Conservation (phyloP, 2,113 vertebrate species). For the Cinclus cinclus region DNA sequence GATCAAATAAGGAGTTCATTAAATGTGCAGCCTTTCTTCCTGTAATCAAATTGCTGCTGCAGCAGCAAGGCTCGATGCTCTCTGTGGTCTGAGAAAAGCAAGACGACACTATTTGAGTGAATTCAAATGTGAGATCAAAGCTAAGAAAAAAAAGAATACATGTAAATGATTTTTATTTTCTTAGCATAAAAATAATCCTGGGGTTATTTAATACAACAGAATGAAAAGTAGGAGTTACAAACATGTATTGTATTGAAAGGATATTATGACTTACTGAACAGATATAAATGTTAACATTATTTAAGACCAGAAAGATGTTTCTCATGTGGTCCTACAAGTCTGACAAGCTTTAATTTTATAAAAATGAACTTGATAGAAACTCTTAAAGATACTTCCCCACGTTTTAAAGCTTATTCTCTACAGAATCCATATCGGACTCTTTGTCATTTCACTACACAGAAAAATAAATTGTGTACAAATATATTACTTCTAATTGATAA, state of each 20-base stretch:
- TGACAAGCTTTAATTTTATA: not conserved
- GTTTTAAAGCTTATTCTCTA: not conserved
- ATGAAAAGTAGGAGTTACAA: not conserved
- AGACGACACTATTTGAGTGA: not conserved
- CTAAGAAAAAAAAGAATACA: not conserved
- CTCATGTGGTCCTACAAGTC: not conserved
- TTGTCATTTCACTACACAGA: not conserved
- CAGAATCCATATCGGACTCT: not conserved
- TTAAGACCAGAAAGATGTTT: not conserved
- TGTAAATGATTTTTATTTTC: not conserved
- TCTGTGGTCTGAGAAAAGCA: slow-evolving; percentile 23
- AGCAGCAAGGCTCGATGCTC: not conserved
- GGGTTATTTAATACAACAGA: not conserved
- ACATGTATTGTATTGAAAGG: not conserved
- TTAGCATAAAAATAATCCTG: not conserved
- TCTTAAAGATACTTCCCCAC: not conserved
- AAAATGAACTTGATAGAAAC: not conserved
- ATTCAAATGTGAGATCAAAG: slow-evolving; percentile 60
- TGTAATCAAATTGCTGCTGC: slow-evolving; percentile 1
- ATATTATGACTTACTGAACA: not conserved
- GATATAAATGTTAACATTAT: not conserved
- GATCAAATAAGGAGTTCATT: slow-evolving; percentile 41
- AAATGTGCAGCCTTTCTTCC: not conserved
- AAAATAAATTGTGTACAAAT: not conserved
- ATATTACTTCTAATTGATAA: not conserved